Percentiles rank a stretch among this genome's conserved stretches.
Evolutionary conservation across 2,888 invertebrate species (phyloP).

Genomic region (Amphipyra tragopoginis): DNA sequence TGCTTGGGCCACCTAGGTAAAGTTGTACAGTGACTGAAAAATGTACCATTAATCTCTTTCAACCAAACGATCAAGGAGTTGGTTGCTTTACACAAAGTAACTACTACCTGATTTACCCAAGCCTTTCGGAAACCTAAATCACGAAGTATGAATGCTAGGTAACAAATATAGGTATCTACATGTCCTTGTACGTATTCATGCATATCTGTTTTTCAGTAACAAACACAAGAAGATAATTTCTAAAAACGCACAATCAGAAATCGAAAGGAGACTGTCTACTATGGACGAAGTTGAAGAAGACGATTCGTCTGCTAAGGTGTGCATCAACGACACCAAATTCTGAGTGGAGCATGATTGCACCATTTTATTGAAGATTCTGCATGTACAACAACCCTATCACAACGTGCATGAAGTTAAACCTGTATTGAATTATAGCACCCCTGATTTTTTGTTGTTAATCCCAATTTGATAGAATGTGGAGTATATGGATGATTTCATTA

Average conservation of each 20-base stretch:
- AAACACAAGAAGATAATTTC: slow-evolving; percentile 93
- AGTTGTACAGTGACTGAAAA: too few relatives aligned
- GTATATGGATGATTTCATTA: slow-evolving; percentile 6
- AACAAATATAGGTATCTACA: background rate
- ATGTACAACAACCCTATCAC: slow-evolving; percentile 47
- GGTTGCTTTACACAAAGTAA: too few relatives aligned
- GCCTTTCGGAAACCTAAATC: background rate
- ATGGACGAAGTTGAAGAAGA: slow-evolving; percentile 97
- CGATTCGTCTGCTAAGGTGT: slow-evolving; percentile 90
- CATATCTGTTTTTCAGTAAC: slow-evolving; percentile 73
- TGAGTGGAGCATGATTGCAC: slow-evolving; percentile 71
- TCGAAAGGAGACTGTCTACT: slow-evolving; percentile 93
- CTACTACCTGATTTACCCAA: too few relatives aligned
- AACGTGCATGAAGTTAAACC: slow-evolving; percentile 37
- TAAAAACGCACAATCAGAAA: slow-evolving; percentile 91
- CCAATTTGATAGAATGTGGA: slow-evolving; percentile 9
- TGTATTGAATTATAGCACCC: slow-evolving; percentile 44
- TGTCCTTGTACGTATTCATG: background rate
- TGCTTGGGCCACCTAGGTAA: too few relatives aligned
- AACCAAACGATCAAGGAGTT: too few relatives aligned
- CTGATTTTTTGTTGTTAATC: slow-evolving; percentile 30
- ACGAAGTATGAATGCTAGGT: background rate
- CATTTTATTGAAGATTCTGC: slow-evolving; percentile 53
- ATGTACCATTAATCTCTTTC: too few relatives aligned
- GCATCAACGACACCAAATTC: slow-evolving; percentile 87